Percentiles rank a stretch among this genome's conserved stretches.
Evolutionary conservation across 2,888 invertebrate genomes (phyloP).

Genomic region (Andricus quercusramuli): DNA sequence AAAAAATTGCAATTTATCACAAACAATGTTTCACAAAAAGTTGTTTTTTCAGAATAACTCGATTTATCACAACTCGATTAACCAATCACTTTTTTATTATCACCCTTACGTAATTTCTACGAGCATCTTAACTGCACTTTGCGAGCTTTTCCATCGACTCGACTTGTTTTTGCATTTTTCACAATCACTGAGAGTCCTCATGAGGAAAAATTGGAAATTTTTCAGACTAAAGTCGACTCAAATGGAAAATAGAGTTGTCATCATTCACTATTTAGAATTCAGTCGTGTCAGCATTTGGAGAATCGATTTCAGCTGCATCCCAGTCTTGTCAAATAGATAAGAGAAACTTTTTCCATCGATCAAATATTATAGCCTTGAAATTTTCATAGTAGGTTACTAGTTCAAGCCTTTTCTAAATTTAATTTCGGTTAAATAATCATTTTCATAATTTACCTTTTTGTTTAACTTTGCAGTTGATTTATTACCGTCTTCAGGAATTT

Average conservation of each 20-base stretch:
- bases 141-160: not conserved
- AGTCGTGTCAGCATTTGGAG: slow-evolving; percentile 11
- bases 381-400: not conserved
- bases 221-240: not conserved
- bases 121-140: slow-evolving; percentile 15
- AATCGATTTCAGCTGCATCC: slow-evolving; percentile 22
- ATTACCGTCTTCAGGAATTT: too few species aligned
- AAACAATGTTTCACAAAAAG: not conserved
- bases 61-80: not conserved
- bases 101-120: slow-evolving; percentile 25
- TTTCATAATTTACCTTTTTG: not conserved
- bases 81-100: not conserved
- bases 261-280: slow-evolving; percentile 11
- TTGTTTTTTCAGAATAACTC: not conserved
- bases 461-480: too few species aligned
- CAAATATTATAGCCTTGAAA: not conserved
- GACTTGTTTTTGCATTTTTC: slow-evolving; percentile 31
- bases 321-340: slow-evolving; percentile 33
- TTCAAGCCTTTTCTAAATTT: not conserved
- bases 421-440: not conserved
- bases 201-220: slow-evolving; percentile 12
- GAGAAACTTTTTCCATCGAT: not conserved
- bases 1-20: not conserved
- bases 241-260: not conserved
- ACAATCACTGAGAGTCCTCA: not conserved